These are phyloP conservation scores for Halocynthia roretzi DNA, from an alignment of 23 tunicate species.

Conservation along the genomic window DNA sequence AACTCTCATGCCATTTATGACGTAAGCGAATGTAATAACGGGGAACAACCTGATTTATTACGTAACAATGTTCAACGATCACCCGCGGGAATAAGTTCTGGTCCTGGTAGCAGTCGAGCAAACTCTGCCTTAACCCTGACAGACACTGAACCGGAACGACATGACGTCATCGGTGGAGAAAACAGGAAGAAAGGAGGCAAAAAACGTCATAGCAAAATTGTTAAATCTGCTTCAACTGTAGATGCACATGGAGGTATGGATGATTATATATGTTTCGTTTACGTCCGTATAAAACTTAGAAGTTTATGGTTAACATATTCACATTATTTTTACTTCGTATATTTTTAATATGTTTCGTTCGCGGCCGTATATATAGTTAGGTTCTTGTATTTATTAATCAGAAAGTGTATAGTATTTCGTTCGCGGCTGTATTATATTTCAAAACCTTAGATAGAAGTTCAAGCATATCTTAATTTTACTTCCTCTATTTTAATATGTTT, in stretches of 20 bases:
- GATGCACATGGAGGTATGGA: slow-evolving; percentile 2
- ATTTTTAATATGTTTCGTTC: no score
- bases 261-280: no score
- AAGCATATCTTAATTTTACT: no score
- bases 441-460: no score
- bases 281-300: no score
- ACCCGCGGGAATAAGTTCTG: slow-evolving; percentile 2
- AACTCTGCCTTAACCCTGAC: slow-evolving; percentile 2
- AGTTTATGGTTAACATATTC: no score
- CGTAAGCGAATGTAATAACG: slow-evolving; percentile 2
- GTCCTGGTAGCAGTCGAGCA: slow-evolving; percentile 13
- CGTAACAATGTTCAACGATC: background rate
- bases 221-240: background rate
- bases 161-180: background rate
- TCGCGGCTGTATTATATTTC: no score
- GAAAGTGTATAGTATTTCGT: no score
- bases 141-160: background rate
- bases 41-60: background rate
- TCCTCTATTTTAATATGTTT: no score
- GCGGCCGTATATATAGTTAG: no score
- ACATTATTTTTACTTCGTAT: no score
- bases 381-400: no score
- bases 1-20: slow-evolving; percentile 11
- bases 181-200: background rate
- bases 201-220: background rate